phyloP scores from a whole-genome alignment of 2,888 invertebrate genomes.

The Amphipoea oculea region DNA sequence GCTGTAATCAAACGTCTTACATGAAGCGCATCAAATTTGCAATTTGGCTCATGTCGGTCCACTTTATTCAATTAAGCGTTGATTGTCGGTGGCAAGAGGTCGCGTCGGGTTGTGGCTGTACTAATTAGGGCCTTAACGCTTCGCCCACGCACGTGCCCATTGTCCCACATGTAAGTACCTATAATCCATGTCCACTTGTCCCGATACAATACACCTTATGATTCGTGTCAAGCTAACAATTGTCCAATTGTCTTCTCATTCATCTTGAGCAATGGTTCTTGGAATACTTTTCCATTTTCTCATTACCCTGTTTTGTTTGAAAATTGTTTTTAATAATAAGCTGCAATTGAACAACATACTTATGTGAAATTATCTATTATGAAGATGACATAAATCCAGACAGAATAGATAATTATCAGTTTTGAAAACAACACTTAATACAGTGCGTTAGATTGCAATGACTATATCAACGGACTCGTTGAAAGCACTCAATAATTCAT shows the following conservation, averaged over 20 bases:
- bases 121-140: conserved; percentile 85
- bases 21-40: conserved; percentile 78
- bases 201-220: conserved; percentile 65
- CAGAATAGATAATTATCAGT: conserved; percentile 28
- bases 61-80: conserved; percentile 88
- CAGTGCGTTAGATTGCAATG: conserved; percentile 44
- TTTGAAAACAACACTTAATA: conserved; percentile 57
- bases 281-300: conserved; percentile 38
- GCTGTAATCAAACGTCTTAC: conserved; percentile 51
- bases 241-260: conserved; percentile 59
- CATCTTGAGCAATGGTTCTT: conserved; percentile 42
- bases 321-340: conserved; percentile 6
- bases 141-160: conserved; percentile 84
- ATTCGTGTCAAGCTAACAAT: conserved; percentile 60
- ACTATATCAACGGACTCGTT: conserved; percentile 66
- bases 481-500: conserved; percentile 78
- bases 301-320: conserved; percentile 15
- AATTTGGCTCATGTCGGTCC: conserved; percentile 81
- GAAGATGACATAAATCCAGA: conserved; percentile 43
- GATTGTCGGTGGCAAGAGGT: conserved; percentile 87
- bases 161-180: conserved; percentile 68
- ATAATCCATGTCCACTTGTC: conserved; percentile 68
- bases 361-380: conserved; percentile 28
- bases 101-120: conserved; percentile 85
- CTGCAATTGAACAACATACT: conserved; percentile 13